Conservation (phyloP, 2,113 vertebrate species). For the Alexandromys fortis region DNA sequence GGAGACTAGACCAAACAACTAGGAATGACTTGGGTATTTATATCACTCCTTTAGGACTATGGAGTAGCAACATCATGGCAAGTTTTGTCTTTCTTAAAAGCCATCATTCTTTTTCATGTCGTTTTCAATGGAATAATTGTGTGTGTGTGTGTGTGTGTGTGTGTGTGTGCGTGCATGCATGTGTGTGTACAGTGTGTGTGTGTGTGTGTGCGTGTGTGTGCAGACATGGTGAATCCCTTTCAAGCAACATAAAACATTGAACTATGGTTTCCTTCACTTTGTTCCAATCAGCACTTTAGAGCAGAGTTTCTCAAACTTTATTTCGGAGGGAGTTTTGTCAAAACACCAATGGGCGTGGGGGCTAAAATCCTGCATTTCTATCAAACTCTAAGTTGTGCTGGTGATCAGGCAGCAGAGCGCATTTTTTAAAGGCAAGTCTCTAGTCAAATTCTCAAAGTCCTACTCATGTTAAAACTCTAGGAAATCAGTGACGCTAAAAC, state of each 20-base stretch:
- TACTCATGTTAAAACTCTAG: neutral
- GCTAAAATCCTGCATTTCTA: neutral
- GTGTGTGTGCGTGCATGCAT: neutral
- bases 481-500: neutral
- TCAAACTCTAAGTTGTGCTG: neutral
- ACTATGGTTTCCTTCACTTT: neutral
- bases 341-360: neutral
- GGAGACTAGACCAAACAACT: neutral
- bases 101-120: neutral
- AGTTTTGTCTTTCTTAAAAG: neutral
- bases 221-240: neutral
- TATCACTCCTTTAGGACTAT: neutral
- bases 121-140: neutral
- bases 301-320: neutral
- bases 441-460: neutral
- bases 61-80: neutral
- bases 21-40: neutral
- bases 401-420: neutral
- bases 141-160: neutral
- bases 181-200: neutral
- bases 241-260: neutral
- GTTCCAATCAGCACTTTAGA: neutral
- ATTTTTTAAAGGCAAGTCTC: neutral
- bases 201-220: neutral
- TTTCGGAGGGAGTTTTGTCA: neutral